Conservation (phyloP, 2,797 vertebrate genomes). For the Cottoperca gobio region DNA sequence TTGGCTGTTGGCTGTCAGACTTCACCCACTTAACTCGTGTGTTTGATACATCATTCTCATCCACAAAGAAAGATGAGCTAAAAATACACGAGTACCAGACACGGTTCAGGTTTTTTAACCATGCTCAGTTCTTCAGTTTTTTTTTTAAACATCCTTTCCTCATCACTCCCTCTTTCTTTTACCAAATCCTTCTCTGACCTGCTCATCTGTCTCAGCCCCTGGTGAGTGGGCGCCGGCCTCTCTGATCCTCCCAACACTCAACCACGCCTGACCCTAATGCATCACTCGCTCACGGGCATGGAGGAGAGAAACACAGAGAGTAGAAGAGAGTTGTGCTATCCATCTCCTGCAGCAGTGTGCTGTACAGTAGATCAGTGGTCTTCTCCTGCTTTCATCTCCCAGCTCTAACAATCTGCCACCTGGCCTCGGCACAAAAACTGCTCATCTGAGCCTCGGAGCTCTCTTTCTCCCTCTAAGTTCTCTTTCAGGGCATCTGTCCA, state of each 20-base stretch:
- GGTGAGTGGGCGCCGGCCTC: slow-evolving; percentile 66
- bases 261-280: slow-evolving; percentile 75
- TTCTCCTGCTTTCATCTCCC: slow-evolving; percentile 77
- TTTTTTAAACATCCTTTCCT: slow-evolving; percentile 1
- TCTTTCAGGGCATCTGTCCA: slow-evolving; percentile 33
- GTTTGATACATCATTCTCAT: neutral
- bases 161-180: slow-evolving; percentile 11
- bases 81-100: slow-evolving; percentile 22
- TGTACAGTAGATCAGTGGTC: slow-evolving; percentile 72
- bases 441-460: slow-evolving; percentile 61
- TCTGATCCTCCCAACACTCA: slow-evolving; percentile 71
- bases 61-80: neutral
- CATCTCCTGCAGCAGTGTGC: slow-evolving; percentile 64
- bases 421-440: slow-evolving; percentile 64
- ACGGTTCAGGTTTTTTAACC: neutral
- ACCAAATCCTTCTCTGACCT: slow-evolving; percentile 51
- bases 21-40: neutral
- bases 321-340: slow-evolving; percentile 54
- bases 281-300: slow-evolving; percentile 73
- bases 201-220: slow-evolving; percentile 35
- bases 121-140: slow-evolving; percentile 1
- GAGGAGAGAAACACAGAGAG: slow-evolving; percentile 59
- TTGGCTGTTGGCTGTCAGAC: slow-evolving; percentile 4
- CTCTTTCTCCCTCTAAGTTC: slow-evolving; percentile 29
- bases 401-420: slow-evolving; percentile 72